Evolutionary conservation across 2,888 invertebrate species (phyloP), one percentile per base, ranked within the genome.

Genomic region (Monoplex corrugatus): DNA sequence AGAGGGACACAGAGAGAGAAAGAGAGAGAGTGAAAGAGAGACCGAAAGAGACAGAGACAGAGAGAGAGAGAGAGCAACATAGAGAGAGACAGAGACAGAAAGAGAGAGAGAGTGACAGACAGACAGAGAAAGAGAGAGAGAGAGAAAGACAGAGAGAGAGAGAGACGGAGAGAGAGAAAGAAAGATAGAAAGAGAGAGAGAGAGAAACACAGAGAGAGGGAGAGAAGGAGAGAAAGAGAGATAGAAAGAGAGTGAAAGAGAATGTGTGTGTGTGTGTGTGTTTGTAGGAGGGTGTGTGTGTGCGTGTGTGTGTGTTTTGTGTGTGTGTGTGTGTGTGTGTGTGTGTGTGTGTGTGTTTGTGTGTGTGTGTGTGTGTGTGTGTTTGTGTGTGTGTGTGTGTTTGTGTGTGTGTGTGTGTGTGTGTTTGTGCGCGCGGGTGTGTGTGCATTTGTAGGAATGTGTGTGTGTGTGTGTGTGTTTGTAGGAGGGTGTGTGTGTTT

Each of bases 331-430:
- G 28, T 75, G 28, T 35, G 6, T 75, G 16, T 23, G 35, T 35
- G 5, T 35, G 38, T 35, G 75, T 75, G 35, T 35, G 32, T 75
- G 16, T 32, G 72, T 82, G n/a, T 23, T 23, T 43, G 82, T 82
- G 43, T 82, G 40, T 82, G 82, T 82, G 82, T 82, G 82, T 82
- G 82, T 82, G 43, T 82, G 82, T 82, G 43, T 82, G 82, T 82
- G 82, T 82, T 40, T 43, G 43, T 82, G 82, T n/a, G 82, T 44
- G 82, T n/a, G 82, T 44, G 82, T n/a, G 82, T 44, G 82, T n/a
- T 40, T 32, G 82, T 44, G 43, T 8, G 80, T 3, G 80, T 8
- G 80, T 8, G 80, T 3, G 80, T 8, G 80, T 8, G 80, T 8
- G 80, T 8, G 80, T 8, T 19, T 8, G 38, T 40, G 23, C 19